Evolutionary conservation across 2,888 invertebrate genomes (phyloP), one percentile per base, ranked within the genome.

Genomic region (Acrocyrtus sp.): DNA sequence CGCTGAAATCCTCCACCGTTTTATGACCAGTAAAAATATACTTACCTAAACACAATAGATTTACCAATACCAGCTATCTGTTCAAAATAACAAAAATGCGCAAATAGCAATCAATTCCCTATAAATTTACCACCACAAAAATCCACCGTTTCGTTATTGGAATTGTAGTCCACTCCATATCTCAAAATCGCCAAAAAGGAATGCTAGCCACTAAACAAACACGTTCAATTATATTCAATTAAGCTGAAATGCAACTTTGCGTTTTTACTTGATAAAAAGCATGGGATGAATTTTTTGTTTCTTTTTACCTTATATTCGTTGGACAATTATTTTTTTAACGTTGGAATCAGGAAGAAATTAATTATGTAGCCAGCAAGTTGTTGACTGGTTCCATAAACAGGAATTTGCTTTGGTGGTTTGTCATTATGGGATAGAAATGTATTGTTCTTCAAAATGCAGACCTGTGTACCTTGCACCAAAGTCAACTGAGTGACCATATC

Each of bases 401-500:
- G 12, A 34, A 34, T 34, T 5, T 8, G 12, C 6, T 34, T 34
- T 34, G 34, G 6, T 34, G 6, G 34, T 34, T 34, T 12, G 12
- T 34, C 34, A 34, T 34, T 34, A 34, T 34, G 34, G 61, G 48
- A 61, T 27, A 22, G 39, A 58, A 47, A 58, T 58, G 45, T 17
- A 45, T 62, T 62, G 43, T 63, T 21, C 24, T 43, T 63, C 29
- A 34, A 27, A 26, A 26, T 24, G 41, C 62, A 43, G 58, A 43
- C 58, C 66, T 50, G 50, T 50, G 21, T 10, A 67, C 58, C 51
- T 51, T 58, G 48, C n/a, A n/a, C n/a, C n/a, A n/a, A n/a, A n/a
- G n/a, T 27, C 27, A 26, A 27, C 12, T 53, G 19, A 8, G 34
- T 34, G 34, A 34, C 34, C 34, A 34, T 8, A 22, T 34, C 17